These are phyloP conservation scores for Scomber scombrus DNA, from an alignment of 2,113 vertebrate species.

Conservation along the genomic window DNA sequence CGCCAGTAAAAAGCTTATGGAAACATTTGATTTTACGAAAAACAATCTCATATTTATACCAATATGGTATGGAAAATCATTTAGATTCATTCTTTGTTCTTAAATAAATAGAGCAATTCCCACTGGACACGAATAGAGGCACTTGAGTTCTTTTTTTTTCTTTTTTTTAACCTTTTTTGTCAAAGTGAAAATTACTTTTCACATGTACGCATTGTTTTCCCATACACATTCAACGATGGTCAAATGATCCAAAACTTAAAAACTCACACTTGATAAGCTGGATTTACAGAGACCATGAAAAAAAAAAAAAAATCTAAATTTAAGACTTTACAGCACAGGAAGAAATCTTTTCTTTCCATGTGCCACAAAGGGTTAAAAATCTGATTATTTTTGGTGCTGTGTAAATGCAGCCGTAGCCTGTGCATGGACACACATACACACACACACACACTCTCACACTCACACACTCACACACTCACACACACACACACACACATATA, in stretches of 20 bases:
- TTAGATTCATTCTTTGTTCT: slow-evolving; percentile 85
- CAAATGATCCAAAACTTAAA: slow-evolving; percentile 68
- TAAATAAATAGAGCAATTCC: slow-evolving; percentile 87
- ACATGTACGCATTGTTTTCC: slow-evolving; percentile 72
- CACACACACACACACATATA: background rate
- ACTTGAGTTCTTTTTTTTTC: slow-evolving; percentile 80
- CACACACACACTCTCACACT: slow-evolving; percentile 23
- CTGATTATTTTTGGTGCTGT: slow-evolving; percentile 53
- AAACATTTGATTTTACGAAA: slow-evolving; percentile 86
- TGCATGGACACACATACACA: slow-evolving; percentile 43
- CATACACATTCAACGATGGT: slow-evolving; percentile 79
- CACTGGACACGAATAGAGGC: slow-evolving; percentile 85
- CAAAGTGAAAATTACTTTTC: slow-evolving; percentile 81
- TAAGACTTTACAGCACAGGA: slow-evolving; percentile 33
- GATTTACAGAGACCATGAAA: slow-evolving; percentile 62
- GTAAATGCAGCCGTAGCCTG: slow-evolving; percentile 61
- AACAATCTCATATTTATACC: slow-evolving; percentile 86
- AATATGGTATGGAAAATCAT: slow-evolving; percentile 89
- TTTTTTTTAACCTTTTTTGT: slow-evolving; percentile 70
- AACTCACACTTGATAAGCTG: slow-evolving; percentile 68
- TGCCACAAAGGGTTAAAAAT: slow-evolving; percentile 53
- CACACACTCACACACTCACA: background rate
- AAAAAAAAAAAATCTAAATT: slow-evolving; percentile 31
- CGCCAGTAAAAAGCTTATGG: slow-evolving; percentile 84
- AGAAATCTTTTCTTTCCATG: slow-evolving; percentile 26